Base-by-base conservation (phyloP, 2,113 vertebrate genomes). In the Pseudorectes ferrugineus region DNA sequence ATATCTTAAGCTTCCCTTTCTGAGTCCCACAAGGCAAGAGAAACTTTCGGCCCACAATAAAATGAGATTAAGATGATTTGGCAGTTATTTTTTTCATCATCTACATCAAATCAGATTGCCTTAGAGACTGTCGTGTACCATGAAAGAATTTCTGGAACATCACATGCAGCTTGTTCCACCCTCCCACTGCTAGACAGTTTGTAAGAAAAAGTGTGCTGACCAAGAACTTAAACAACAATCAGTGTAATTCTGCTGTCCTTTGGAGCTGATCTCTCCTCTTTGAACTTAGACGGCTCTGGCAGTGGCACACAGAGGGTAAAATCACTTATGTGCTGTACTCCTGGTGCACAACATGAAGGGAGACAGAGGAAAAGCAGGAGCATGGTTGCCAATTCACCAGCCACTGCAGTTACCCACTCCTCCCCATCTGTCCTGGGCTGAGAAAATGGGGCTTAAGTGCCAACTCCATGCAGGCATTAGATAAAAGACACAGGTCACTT, bases 381-480 rank as follows among this genome's bases (percentile, higher is more conserved):
- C 6, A 2, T 1, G 4, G 18, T 8, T 43, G 8, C 11, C 20
- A 68, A 24, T 67, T 63, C 63, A 62, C 28, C 15, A 54, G 11
- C 2, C 16, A 5, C 12, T 52, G 58, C 12, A 57, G 20, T 24
- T 62, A 24, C 57, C 33, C 71, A 22, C 28, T 58, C 9, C 48
- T 54, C 8, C 5, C 3, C 12, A 6, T 9, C 22, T 58, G 22
- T 8, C 20, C 24, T 29, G 14, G 16, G 10, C 24, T 67, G 24
- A 67, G 28, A 66, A 92, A 66, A 48, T 5, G 5, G 31, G 9
- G 9, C 57, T 45, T 43, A 72, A 58, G 5, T 23, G 5, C 3
- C 31, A 29, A 0, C 3, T 10, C 26, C 14, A 19, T 16, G 19
- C 7, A 26, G 6, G 18, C 3, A 19, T 6, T 31, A 59, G 28